Base-by-base conservation (phyloP, 2,113 vertebrate species). In the Lucifuga dentata region DNA sequence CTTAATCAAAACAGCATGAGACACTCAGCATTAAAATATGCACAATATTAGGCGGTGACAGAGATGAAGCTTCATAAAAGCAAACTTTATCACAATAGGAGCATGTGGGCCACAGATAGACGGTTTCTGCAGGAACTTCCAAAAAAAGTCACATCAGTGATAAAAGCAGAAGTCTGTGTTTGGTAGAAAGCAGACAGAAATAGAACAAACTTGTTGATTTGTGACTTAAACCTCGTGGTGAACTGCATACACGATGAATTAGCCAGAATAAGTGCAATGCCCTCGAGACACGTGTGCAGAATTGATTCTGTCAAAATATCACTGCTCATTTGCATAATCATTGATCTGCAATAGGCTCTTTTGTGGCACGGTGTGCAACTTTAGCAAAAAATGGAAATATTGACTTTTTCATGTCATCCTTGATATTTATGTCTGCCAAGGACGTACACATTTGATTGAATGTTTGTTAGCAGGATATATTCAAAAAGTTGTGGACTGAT, bases 311-410 rank as follows among this genome's bases (percentile, higher is more conserved):
- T 84, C 75, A 73, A 78, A 79, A 51, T 16, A 77, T 74, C 78
- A 76, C 55, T 1, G 15, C 38, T 69, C 17, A 86, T 89, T 85
- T 86, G 68, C 84, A 89, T 82, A 69, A 73, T 68, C 44, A 74
- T 36, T 57, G 78, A 86, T 86, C 66, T 81, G 53, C 71, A 67
- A 57, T 48, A 12, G 38, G 51, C 36, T 35, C 33, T 52, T 72
- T 40, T 61, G 45, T 39, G 23, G 15, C 29, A 44, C 46, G 57
- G 38, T n/a, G 17, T 63, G 50, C 40, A 15, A 36, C 26, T 33
- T 32, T 44, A 17, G 11, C 17, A 41, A 43, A 51, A 48, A 76
- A 64, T 1, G 20, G 10, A 59, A 55, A 51, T 41, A 76, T 77
- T 65, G 56, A 78, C 68, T 15, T 7, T 49, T 58, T 39, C 40